Evolutionary conservation across 2,113 vertebrate species (phyloP), one percentile per base, ranked within the genome.

Genomic region (Epinephelus moara): DNA sequence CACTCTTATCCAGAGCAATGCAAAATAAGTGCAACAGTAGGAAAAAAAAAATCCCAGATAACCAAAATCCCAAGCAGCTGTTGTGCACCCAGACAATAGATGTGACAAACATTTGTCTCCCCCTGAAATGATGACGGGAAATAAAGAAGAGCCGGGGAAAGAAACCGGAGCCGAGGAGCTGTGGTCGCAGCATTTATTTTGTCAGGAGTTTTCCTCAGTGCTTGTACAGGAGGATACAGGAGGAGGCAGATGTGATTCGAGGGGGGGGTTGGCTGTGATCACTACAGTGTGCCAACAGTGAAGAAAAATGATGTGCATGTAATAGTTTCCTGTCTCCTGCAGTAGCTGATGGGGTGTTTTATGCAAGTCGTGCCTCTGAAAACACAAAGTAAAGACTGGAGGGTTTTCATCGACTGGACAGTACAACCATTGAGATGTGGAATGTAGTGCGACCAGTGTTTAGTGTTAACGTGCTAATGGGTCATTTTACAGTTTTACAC

Each of bases 291-390:
- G 85, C 82, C 88, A 89, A 40, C 82, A 70, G 62, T n/a, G 37
- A 91, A 86, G 92, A 93, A 84, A 86, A 91, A 92, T 47, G 76
- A 92, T 45, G 91, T 93, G 91, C 72, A 52, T 66, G 74, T 88
- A 87, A 90, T 88, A 52, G 89, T 81, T 91, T 90, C 85, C 91
- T 80, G 85, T 86, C 90, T 82, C 78, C 74, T 75, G 81, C 76
- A 86, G 85, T 53, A 84, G 85, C 82, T 94, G 91, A 90, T 92
- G 90, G 88, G 85, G 84, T 92, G 92, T 94, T 89, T 64, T 57
- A 50, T 82, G 71, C 10, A 70, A 87, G 76, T 7, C 45, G 80
- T 33, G 71, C 60, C 78, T 84, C 68, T 81, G 59, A 81, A 88
- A 88, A 76, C 66, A 45, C 70, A 70, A 84, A 69, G 55, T 70